Base-by-base conservation (phyloP, 2,888 invertebrate species). In the Sinopyrophorus schimmeli region DNA sequence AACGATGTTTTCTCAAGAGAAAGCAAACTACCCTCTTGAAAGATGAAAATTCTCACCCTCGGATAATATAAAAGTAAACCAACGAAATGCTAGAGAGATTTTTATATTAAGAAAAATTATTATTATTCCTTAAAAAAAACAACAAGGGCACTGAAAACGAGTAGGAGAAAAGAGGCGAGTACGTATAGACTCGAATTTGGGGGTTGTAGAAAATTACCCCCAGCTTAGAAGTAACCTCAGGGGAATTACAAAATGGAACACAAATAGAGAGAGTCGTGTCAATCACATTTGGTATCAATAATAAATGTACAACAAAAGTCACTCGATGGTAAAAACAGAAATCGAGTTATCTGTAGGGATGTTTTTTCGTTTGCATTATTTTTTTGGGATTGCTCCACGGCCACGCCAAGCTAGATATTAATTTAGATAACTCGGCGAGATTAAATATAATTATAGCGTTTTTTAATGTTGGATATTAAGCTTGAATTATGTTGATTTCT, bases 21-120 rank as follows among this genome's bases (percentile, higher is more conserved):
- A 37, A 44, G 43, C 15, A 37, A 35, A 44, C 47, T 43, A 41
- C 51, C 42, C 43, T 47, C 47, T 34, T 38, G 42, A 48, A 47
- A 53, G 50, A 55, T 57, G 54, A 55, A 55, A 49, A 55, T 53
- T 48, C 47, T 38, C 55, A 27, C 55, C 37, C 47, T 46, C 50
- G 46, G 47, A 53, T 53, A 39, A n/a, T 26, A 34, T 40, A 50
- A 47, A 47, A 49, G 39, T 35, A 39, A 48, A 44, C 51, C 32
- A 47, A 51, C 43, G 37, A 43, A 51, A 47, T 32, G 43, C 34
- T 42, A 32, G 43, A 41, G 39, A 40, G 38, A 26, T 44, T 48
- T 44, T 47, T 48, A 30, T 47, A 54, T 54, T 47, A 54, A 38
- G 40, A 47, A 41, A 51, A 54, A 54, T 47, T 41, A 35, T 27